Base-by-base conservation (phyloP, 2,797 vertebrate species). In the Rhadinocentrus ornatus region DNA sequence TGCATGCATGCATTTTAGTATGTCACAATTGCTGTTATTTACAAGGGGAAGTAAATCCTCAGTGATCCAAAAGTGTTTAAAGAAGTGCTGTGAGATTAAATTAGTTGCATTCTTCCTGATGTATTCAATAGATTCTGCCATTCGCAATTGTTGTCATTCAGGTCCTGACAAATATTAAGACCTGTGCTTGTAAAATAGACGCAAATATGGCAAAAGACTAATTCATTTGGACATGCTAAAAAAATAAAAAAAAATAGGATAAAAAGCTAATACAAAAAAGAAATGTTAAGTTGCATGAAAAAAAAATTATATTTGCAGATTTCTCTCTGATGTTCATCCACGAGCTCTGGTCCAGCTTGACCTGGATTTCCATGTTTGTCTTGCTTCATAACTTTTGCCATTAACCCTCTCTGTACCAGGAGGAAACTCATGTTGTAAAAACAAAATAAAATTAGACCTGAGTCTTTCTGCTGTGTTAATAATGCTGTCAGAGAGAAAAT, bases 111-210 rank as follows among this genome's bases (percentile, higher is more conserved):
- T 91, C 76, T 84, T 75, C 69, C 81, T 69, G 80, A 75, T 90
- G 86, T 87, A 69, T 93, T 93, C 87, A 96, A 97, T 96, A 97
- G 96, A 97, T 97, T 96, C 96, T 97, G 96, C 95, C 96, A 96
- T 98, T 97, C 96, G 94, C 93, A 88, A 83, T 85, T 81, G 80
- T 88, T 93, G 85, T 86, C 91, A 91, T 86, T 92, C 81, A 90
- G 84, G 91, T 92, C 84, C 87, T 90, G 84, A 90, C 76, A 91
- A 89, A 90, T 88, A 82, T 91, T 91, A 78, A 80, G 68, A 80
- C 53, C 90, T 93, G 90, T 93, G 91, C 93, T 88, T 83, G 69
- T 89, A 87, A 91, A 88, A 90, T 87, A 80, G 68, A 78, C 67
- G 81, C 50, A 82, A 87, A 87, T 24, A 81, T 78, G 69, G 57